Conservation (phyloP, 2,888 invertebrate genomes). For the Plebejus argus region DNA sequence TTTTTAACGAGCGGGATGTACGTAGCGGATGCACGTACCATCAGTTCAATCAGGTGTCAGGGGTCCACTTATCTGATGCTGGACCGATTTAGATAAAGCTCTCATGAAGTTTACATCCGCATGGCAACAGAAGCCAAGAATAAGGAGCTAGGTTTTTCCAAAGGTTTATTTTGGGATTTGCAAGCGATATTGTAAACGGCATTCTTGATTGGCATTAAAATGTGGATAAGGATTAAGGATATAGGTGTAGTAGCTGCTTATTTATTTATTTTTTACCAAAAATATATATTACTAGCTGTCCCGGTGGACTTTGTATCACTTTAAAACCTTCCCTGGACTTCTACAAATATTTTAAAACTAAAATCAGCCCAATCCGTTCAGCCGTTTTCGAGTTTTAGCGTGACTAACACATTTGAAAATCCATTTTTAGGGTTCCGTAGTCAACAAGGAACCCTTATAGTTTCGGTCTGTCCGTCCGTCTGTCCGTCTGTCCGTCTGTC, state of each 20-base stretch:
- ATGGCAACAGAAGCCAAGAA: not conserved
- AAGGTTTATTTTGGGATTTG: not conserved
- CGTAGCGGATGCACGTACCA: constrained; percentile 39
- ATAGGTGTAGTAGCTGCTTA: not conserved
- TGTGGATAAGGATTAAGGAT: not conserved
- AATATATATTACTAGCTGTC: no score
- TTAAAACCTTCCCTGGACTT: no score
- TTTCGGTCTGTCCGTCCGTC: no score
- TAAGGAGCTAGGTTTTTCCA: not conserved
- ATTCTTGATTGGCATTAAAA: not conserved
- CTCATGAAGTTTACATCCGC: not conserved
- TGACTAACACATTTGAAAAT: no score
- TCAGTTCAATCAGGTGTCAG: not conserved
- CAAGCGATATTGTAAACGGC: not conserved
- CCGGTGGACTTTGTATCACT: no score
- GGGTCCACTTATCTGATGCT: constrained; percentile 26
- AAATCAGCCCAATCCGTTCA: no score
- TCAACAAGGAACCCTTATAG: no score
- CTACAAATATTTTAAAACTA: no score
- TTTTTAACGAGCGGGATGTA: constrained; percentile 41
- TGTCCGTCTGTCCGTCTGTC: no score
- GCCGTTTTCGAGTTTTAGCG: no score
- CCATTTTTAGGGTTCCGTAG: no score
- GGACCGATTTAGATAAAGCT: not conserved
- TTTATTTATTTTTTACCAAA: not conserved